These are phyloP conservation scores for Carlito syrichta DNA, from an alignment of 2,113 vertebrate species.

Conservation along the genomic window DNA sequence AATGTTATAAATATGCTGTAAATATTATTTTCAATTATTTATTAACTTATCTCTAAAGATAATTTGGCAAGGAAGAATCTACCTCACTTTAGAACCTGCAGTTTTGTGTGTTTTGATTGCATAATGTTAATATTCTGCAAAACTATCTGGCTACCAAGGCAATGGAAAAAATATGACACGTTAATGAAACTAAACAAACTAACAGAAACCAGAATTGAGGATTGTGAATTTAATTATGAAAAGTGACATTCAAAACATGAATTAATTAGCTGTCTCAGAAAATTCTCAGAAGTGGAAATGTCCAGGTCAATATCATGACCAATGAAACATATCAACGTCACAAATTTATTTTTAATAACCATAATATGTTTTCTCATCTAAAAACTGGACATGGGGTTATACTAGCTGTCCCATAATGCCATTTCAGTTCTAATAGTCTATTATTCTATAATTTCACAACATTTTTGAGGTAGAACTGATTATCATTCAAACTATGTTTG, in stretches of 20 bases:
- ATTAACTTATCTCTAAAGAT: constrained; percentile 29
- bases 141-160: constrained; percentile 12
- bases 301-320: neutral
- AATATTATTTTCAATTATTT: constrained; percentile 32
- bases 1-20: constrained; percentile 38
- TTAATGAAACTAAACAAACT: constrained; percentile 26
- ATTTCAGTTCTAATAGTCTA: neutral
- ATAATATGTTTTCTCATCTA: neutral
- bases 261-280: neutral
- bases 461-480: constrained; percentile 24
- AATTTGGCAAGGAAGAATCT: constrained; percentile 1
- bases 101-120: neutral
- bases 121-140: constrained; percentile 9
- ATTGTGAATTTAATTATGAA: constrained; percentile 39
- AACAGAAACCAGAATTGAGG: neutral
- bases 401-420: neutral
- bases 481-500: neutral
- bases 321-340: neutral
- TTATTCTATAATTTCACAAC: neutral
- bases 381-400: neutral
- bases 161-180: neutral
- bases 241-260: constrained; percentile 31
- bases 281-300: neutral
- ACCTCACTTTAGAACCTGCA: neutral
- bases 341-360: constrained; percentile 10